Percentiles rank a stretch among this genome's conserved stretches.
Evolutionary conservation across 2,888 invertebrate genomes (phyloP).

Genomic region (Caenorhabditis wallacei): DNA sequence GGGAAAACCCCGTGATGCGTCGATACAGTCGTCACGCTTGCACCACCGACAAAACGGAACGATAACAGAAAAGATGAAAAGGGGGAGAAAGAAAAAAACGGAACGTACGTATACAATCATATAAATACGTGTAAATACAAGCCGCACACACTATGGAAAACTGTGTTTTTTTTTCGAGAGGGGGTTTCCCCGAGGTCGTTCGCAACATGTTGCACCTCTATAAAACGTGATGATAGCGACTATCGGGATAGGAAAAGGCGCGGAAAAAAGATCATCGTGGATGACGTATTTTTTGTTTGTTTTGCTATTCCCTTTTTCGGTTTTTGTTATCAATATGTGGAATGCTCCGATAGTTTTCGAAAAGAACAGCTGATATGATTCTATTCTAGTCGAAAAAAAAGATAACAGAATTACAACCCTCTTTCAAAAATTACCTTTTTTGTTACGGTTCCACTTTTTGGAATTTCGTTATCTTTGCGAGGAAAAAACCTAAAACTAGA

Average conservation of each 20-base stretch:
- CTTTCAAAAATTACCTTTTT: neutral
- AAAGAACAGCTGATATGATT: constrained; percentile 30
- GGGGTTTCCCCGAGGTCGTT: constrained; percentile 40
- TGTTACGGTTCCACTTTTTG: no score
- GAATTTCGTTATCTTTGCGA: no score
- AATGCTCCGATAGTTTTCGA: neutral
- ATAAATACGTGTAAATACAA: constrained; percentile 23
- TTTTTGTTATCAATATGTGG: constrained; percentile 19
- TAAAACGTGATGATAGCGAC: constrained; percentile 52
- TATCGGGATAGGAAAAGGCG: constrained; percentile 12
- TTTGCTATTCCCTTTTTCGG: constrained; percentile 32
- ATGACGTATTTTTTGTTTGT: constrained; percentile 32
- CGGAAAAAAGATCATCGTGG: constrained; percentile 22
- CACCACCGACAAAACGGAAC: constrained; percentile 31
- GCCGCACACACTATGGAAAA: neutral
- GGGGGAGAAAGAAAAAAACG: constrained; percentile 7
- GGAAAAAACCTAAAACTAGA: no score
- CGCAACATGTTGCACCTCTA: constrained; percentile 56
- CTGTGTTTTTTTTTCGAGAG: neutral
- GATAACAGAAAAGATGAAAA: constrained; percentile 13
- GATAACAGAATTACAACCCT: no score
- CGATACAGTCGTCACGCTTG: constrained; percentile 24
- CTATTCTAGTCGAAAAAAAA: neutral
- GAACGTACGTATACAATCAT: constrained; percentile 30
- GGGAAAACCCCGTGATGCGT: constrained; percentile 45